phyloP scores from a whole-genome alignment of 2,113 vertebrate species.

The Aplodontia rufa region DNA sequence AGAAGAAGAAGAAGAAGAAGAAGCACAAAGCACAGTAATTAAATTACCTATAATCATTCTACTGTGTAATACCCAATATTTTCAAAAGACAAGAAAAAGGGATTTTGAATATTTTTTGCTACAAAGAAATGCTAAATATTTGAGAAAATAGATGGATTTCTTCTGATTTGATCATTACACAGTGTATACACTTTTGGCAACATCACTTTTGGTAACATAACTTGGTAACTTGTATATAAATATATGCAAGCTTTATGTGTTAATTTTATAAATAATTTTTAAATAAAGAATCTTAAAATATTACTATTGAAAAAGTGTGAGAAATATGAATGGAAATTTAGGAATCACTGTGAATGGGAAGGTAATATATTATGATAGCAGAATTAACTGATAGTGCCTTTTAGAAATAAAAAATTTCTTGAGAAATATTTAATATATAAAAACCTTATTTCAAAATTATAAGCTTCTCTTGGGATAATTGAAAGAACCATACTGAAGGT shows the following conservation, averaged over 20 bases:
- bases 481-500: neutral
- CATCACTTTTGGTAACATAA: neutral
- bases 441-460: neutral
- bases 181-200: neutral
- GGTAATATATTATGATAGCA: neutral
- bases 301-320: neutral
- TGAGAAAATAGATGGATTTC: neutral
- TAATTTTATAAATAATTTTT: neutral
- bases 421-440: constrained; percentile 13
- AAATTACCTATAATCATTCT: neutral
- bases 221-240: no score
- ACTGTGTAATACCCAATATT: neutral
- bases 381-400: neutral
- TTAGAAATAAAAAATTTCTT: neutral
- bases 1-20: no score
- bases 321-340: neutral
- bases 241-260: no score
- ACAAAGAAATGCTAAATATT: neutral
- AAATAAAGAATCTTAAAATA: neutral
- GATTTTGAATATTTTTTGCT: neutral
- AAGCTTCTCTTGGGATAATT: neutral
- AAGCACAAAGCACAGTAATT: no score
- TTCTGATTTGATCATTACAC: neutral
- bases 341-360: neutral
- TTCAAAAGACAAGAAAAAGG: neutral